Evolutionary conservation across 2,113 vertebrate genomes (phyloP).

Genomic region (Chunga burmeisteri): DNA sequence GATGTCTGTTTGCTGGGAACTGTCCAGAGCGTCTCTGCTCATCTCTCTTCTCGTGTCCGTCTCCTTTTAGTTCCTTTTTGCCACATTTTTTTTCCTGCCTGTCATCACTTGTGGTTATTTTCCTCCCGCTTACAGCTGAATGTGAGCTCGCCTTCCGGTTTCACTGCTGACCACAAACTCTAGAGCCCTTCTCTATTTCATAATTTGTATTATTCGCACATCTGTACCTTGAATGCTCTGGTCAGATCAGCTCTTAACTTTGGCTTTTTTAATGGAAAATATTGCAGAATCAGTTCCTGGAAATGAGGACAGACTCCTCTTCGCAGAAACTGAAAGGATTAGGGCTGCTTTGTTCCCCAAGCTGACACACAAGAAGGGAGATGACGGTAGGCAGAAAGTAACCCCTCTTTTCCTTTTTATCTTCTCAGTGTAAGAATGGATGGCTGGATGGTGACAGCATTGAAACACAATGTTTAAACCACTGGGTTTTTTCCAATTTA

Average conservation of each 20-base stretch:
- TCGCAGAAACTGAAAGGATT: background rate
- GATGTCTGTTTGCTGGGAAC: accelerated
- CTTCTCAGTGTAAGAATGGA: accelerated
- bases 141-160: accelerated
- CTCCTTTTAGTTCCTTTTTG: background rate
- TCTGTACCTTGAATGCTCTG: accelerated
- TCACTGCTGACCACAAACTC: accelerated
- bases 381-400: background rate
- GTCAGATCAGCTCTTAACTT: background rate
- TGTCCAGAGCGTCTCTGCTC: background rate
- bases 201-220: accelerated
- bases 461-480: background rate
- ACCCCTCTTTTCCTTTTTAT: background rate
- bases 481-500: accelerated
- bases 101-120: background rate
- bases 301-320: background rate
- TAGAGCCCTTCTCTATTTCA: accelerated
- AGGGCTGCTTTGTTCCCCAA: background rate
- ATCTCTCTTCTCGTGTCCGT: accelerated
- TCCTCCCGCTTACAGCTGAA: background rate
- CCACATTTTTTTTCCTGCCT: background rate
- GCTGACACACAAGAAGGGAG: background rate
- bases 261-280: accelerated
- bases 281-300: background rate
- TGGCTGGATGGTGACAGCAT: background rate